Evolutionary conservation across 2,797 vertebrate species (phyloP), one percentile per base, ranked within the genome.

Genomic region (Acanthornis magna): DNA sequence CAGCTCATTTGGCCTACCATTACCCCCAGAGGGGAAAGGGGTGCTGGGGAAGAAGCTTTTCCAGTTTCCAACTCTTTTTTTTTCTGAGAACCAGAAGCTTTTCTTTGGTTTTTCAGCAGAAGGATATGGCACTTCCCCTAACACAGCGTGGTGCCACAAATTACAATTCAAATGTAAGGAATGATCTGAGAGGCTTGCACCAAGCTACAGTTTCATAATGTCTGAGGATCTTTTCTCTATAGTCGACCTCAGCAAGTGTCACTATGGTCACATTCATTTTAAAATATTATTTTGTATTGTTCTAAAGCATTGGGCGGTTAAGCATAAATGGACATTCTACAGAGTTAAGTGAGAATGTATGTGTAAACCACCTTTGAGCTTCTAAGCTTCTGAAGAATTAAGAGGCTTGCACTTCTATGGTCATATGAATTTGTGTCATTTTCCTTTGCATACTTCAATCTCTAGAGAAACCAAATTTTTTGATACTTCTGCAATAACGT

Each of bases 21-120:
- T 62, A 29, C 5, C 55, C 7, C 0, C 0, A 48, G n/a, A 60
- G 10, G 18, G 4, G 5, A 45, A 78, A 5, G 6, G 2, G 5
- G 4, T 34, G 9, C 4, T 67, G 18, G 9, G 5, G 5, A 55
- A 18, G 29, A 55, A 62, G 9, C 0, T 45, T 80, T 79, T 66
- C 42, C 5, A 34, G 15, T 53, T 68, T 85, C 70, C 29, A n/a
- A 6, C 6, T 47, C 9, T 15, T 20, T 51, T 61, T 62, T 62
- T 3, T 87, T 57, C 32, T 38, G 10, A 48, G 13, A 67, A 60
- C 0, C 16, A 51, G 43, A 60, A 10, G 5, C 30, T 79, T 54
- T 45, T 14, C 30, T 48, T 54, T 55, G 58, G 30, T 60, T 77
- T 50, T 38, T 63, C 60, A 45, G 8, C 7, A 58, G 63, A 61